A percentile compares a stretch with the other conserved stretches of the same genome.
phyloP scores from a whole-genome alignment of 2,113 vertebrate species.

The Vulpes lagopus region DNA sequence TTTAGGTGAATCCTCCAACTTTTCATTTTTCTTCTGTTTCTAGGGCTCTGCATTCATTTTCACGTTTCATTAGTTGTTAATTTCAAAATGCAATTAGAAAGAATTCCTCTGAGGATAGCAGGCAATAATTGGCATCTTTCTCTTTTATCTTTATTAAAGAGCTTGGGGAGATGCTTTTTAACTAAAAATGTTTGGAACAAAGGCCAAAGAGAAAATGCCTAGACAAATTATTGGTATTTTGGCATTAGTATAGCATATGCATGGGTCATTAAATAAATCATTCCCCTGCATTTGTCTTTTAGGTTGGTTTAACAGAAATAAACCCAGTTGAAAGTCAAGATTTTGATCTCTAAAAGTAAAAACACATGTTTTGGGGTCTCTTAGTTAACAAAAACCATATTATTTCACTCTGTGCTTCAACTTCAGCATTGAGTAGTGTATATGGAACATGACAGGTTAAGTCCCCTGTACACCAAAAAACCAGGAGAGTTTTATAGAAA shows the following conservation, averaged over 20 bases:
- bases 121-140: slow-evolving; percentile 32
- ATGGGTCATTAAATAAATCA: not conserved
- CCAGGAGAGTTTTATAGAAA: not conserved
- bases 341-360: slow-evolving; percentile 47
- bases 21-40: slow-evolving; percentile 52
- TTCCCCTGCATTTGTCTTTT: not conserved
- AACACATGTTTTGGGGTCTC: not conserved
- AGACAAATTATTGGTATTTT: not conserved
- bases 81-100: slow-evolving; percentile 72
- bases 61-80: slow-evolving; percentile 63
- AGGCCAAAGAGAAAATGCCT: not conserved
- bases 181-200: not conserved
- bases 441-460: not conserved
- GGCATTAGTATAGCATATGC: not conserved
- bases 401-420: not conserved
- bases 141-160: not conserved
- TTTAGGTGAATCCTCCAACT: not conserved
- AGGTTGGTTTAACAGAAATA: not conserved
- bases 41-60: slow-evolving; percentile 24
- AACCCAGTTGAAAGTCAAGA: not conserved
- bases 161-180: not conserved
- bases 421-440: not conserved
- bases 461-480: not conserved
- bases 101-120: slow-evolving; percentile 49
- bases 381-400: not conserved